Conservation (phyloP, 92 coral and sea anemone genomes). For the Porites lobata region DNA sequence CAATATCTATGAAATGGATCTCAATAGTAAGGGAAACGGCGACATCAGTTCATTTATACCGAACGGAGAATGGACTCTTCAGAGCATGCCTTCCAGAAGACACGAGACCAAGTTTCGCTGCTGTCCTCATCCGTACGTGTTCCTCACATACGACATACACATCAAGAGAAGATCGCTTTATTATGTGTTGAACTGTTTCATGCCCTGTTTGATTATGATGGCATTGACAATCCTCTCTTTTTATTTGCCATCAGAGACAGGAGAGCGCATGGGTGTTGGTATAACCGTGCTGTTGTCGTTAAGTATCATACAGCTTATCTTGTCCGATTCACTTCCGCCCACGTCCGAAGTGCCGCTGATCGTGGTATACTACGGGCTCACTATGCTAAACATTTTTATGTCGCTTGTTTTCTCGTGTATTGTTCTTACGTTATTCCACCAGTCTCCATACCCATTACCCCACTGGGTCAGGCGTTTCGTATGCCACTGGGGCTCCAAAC, state of each 20-base stretch:
- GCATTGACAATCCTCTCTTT: constrained; percentile 84
- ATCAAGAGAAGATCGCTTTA: constrained; percentile 85
- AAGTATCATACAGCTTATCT: constrained; percentile 91
- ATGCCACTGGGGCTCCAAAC: constrained; percentile 82
- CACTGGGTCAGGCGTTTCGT: constrained; percentile 55
- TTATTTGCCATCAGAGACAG: constrained; percentile 87
- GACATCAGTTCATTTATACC: constrained; percentile 81
- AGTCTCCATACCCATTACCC: constrained; percentile 61
- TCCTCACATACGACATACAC: constrained; percentile 80
- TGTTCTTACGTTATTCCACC: constrained; percentile 79
- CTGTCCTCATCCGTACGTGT: constrained; percentile 85
- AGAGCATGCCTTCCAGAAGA: constrained; percentile 84
- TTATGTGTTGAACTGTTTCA: constrained; percentile 85
- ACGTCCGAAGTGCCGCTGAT: constrained; percentile 90
- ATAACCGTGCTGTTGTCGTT: constrained; percentile 86
- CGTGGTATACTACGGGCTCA: constrained; percentile 87
- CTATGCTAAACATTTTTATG: constrained; percentile 85
- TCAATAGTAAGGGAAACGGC: constrained; percentile 80
- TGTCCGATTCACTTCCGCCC: constrained; percentile 90
- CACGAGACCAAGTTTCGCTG: constrained; percentile 83
- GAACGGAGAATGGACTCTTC: constrained; percentile 90
- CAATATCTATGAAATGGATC: constrained; percentile 76
- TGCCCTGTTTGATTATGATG: constrained; percentile 92
- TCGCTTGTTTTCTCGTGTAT: constrained; percentile 86
- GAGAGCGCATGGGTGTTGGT: constrained; percentile 94